Conservation (phyloP, 2,888 invertebrate species). For the Macrosoma leucophasiata region DNA sequence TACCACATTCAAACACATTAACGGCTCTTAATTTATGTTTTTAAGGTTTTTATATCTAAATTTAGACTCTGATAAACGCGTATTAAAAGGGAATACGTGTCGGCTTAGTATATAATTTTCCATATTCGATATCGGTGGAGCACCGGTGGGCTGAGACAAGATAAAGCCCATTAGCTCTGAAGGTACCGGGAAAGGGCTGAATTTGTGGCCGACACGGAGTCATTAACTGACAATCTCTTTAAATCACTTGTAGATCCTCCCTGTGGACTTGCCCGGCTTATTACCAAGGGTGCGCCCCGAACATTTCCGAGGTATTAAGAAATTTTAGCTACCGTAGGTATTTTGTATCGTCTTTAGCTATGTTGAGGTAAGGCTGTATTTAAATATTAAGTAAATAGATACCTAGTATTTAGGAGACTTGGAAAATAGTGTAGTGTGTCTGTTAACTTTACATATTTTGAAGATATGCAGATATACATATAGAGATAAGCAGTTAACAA, state of each 20-base stretch:
- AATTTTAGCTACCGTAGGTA: slow-evolving; percentile 46
- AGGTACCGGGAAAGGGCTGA: slow-evolving; percentile 53
- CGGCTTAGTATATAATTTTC: slow-evolving; percentile 20
- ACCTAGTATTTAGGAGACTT: too few relatives aligned
- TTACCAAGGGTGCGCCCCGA: slow-evolving; percentile 51
- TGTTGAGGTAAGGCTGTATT: slow-evolving; percentile 28
- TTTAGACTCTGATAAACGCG: too few relatives aligned
- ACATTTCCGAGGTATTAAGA: slow-evolving; percentile 50
- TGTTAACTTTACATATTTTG: too few relatives aligned
- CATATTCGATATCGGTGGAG: slow-evolving; percentile 26
- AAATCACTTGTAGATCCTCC: slow-evolving; percentile 67
- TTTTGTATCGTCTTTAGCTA: slow-evolving; percentile 10
- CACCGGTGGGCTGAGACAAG: slow-evolving; percentile 30
- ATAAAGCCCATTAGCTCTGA: slow-evolving; percentile 40
- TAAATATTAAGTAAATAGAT: too few relatives aligned
- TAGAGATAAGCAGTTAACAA: too few relatives aligned
- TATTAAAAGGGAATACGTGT: slow-evolving; percentile 1
- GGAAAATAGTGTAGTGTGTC: too few relatives aligned
- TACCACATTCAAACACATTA: too few relatives aligned
- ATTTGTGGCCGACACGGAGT: slow-evolving; percentile 57
- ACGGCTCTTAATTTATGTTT: too few relatives aligned
- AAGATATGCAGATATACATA: too few relatives aligned
- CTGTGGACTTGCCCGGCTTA: slow-evolving; percentile 48
- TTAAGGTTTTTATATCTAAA: too few relatives aligned
- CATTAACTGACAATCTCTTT: slow-evolving; percentile 70